These are phyloP conservation scores for Pomatorhinus ruficollis DNA, from an alignment of 2,113 vertebrate species.

Conservation along the genomic window DNA sequence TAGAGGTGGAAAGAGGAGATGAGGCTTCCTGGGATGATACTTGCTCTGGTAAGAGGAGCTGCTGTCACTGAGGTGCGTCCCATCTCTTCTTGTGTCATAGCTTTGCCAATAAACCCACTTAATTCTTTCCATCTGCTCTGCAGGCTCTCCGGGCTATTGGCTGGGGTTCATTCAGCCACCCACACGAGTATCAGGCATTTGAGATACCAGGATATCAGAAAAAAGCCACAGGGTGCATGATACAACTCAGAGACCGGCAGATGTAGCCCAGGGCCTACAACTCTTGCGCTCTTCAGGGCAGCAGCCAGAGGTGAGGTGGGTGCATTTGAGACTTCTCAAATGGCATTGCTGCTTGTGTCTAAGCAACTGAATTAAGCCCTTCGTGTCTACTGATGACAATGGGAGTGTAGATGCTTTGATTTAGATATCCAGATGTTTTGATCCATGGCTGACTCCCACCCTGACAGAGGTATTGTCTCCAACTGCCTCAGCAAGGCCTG, in stretches of 20 bases:
- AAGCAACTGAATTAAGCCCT: not conserved
- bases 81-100: not conserved
- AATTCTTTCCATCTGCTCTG: not conserved
- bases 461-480: not conserved
- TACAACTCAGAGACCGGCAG: accelerated
- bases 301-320: not conserved
- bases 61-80: not conserved
- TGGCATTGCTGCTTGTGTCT: not conserved
- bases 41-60: not conserved
- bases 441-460: not conserved
- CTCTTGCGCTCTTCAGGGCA: accelerated
- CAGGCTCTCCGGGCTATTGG: not conserved
- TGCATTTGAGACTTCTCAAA: not conserved
- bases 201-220: not conserved
- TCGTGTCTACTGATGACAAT: not conserved
- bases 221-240: accelerated
- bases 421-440: not conserved
- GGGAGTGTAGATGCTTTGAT: not conserved
- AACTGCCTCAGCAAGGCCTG: not conserved
- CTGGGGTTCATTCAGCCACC: not conserved
- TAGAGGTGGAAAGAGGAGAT: not conserved
- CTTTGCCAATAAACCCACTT: not conserved
- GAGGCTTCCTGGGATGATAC: not conserved
- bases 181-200: not conserved
- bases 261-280: not conserved